Base-by-base conservation (phyloP, 2,888 invertebrate genomes). In the Euclidia mi region DNA sequence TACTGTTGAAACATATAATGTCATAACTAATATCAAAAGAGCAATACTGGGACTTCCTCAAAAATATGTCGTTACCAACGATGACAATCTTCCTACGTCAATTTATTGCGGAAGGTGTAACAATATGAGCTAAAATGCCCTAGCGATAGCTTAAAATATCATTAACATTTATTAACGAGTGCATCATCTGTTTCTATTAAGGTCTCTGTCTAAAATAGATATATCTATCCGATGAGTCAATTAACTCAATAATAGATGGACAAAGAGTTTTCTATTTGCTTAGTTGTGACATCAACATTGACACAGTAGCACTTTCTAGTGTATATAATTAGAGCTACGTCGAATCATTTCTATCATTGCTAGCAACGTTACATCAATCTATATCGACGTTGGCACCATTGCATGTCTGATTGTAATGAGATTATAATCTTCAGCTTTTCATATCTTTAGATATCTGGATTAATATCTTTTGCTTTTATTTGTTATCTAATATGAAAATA, bases 201-300 rank as follows among this genome's bases (percentile, higher is more conserved):
- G 25, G 12, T 42, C 44, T 46, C 29, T 1, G 35, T 47, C 48
- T 49, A 50, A 56, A 69, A 58, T 68, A 68, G 58, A n/a, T n/a
- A n/a, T 51, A 43, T 40, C 49, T 42, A 52, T 41, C 48, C 53
- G 52, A 60, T 82, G 82, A 81, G 68, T 78, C 78, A 75, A 75
- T 67, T 70, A 37, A 47, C 65, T 67, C 57, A 65, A 71, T 57
- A 82, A 84, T 82, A 85, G 78, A 71, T 43, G 43, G 48, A 73
- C 57, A 60, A 61, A 56, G 68, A 73, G 68, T 62, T 65, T 68
- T 78, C 72, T 73, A 70, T 78, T 78, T 78, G 64, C 60, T 65
- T 62, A 48, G 67, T 60, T 75, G 78, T 81, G 82, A 81, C 82
- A 83, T 75, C 80, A 89, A 88, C 89, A 90, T 90, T 90, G 90